Percentiles rank a stretch among this genome's conserved stretches.
phyloP scores from a whole-genome alignment of 1,140 invertebrate genomes.

The Eulimnadia texana region DNA sequence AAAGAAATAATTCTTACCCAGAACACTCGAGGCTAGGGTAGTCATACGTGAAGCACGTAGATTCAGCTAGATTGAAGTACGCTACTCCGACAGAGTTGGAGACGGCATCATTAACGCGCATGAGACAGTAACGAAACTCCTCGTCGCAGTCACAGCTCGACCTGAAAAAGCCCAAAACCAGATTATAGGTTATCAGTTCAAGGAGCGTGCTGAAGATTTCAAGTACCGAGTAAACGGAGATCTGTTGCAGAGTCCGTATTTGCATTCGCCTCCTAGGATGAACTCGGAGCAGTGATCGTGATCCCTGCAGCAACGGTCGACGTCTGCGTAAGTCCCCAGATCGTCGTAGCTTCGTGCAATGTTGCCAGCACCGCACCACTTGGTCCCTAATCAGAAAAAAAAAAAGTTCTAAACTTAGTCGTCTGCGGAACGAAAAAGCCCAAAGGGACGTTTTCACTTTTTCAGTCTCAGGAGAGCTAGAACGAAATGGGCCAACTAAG shows the following conservation, averaged over 20 bases:
- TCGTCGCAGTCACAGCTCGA: conserved; percentile 15
- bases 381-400: too few species aligned
- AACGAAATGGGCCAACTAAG: too few species aligned
- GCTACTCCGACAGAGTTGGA: conserved; percentile 14
- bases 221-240: conserved; percentile 47
- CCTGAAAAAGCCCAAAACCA: too few species aligned
- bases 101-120: neutral
- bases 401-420: too few species aligned
- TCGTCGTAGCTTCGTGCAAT: conserved; percentile 44
- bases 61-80: conserved; percentile 11
- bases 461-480: too few species aligned
- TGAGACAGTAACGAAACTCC: conserved; percentile 11
- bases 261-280: conserved; percentile 38
- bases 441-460: too few species aligned
- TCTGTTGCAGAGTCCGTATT: conserved; percentile 49
- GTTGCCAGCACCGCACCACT: conserved; percentile 58
- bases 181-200: too few species aligned
- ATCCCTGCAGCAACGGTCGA: conserved; percentile 56
- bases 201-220: too few species aligned
- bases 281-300: conserved; percentile 66
- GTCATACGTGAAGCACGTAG: conserved; percentile 10
- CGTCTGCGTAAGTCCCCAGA: conserved; percentile 42
- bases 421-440: too few species aligned
- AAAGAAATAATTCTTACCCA: neutral
- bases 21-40: neutral